phyloP scores from a whole-genome alignment of 2,888 invertebrate genomes.

The Agapostemon virescens region DNA sequence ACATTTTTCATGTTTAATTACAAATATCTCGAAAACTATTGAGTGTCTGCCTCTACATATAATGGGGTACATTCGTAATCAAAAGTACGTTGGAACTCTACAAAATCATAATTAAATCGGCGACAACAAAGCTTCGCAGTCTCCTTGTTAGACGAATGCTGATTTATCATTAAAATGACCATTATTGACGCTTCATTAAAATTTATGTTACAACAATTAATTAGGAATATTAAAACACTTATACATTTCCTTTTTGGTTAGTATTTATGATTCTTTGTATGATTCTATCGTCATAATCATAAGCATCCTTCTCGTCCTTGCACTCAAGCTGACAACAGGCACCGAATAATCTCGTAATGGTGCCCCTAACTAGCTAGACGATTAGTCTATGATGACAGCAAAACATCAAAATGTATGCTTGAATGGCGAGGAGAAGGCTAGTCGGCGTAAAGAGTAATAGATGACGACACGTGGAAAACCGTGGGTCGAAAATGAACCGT shows the following conservation, averaged over 20 bases:
- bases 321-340: background rate
- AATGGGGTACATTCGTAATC: too few species aligned
- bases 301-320: background rate
- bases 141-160: too few species aligned
- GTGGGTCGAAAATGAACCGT: constrained; percentile 28
- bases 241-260: background rate
- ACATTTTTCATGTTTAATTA: too few species aligned
- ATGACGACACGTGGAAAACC: constrained; percentile 16
- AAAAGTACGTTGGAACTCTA: too few species aligned
- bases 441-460: constrained; percentile 19
- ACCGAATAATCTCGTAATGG: background rate
- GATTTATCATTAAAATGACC: background rate
- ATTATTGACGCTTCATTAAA: background rate
- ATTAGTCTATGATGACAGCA: background rate
- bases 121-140: too few species aligned
- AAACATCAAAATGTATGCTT: constrained; percentile 10
- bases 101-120: too few species aligned
- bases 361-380: background rate
- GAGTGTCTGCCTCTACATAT: too few species aligned
- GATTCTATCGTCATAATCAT: background rate
- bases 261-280: background rate
- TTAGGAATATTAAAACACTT: background rate
- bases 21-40: too few species aligned
- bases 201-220: background rate
- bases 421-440: constrained; percentile 6